Evolutionary conservation across 2,113 vertebrate genomes (phyloP).

Genomic region (Gallinago jamesoni): DNA sequence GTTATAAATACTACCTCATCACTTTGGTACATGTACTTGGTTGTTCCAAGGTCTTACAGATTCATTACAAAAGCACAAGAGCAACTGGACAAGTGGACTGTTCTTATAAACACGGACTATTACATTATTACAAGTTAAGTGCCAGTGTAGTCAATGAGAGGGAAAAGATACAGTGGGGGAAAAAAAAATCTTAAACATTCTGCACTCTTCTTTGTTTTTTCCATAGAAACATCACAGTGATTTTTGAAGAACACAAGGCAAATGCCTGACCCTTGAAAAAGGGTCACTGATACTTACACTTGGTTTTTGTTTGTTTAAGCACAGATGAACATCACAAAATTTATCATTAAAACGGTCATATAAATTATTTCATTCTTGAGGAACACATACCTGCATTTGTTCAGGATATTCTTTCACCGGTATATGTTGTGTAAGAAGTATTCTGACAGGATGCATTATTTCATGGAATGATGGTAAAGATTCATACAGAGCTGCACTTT

Average conservation of each 20-base stretch:
- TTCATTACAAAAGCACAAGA: not conserved
- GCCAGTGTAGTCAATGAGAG: not conserved
- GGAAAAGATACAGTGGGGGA: not conserved
- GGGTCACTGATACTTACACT: not conserved
- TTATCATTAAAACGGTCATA: not conserved
- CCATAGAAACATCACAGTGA: not conserved
- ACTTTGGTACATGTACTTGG: not conserved
- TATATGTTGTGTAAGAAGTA: conserved; percentile 79
- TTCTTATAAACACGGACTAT: not conserved
- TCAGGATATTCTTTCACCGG: conserved; percentile 67
- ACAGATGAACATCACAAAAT: not conserved
- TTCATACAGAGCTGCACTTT: conserved; percentile 78
- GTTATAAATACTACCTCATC: not conserved
- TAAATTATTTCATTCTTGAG: not conserved
- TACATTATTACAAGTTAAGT: not conserved
- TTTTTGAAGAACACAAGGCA: not conserved
- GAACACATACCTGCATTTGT: conserved; percentile 78
- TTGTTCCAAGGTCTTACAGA: not conserved
- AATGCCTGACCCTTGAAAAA: not conserved
- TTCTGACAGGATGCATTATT: conserved; percentile 79
- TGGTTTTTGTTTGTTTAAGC: not conserved
- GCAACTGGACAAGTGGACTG: not conserved
- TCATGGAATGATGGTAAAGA: conserved; percentile 76
- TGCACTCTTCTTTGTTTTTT: not conserved
- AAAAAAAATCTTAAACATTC: not conserved